Conservation (phyloP, 2,888 invertebrate species). For the Yponomeuta evonymella region DNA sequence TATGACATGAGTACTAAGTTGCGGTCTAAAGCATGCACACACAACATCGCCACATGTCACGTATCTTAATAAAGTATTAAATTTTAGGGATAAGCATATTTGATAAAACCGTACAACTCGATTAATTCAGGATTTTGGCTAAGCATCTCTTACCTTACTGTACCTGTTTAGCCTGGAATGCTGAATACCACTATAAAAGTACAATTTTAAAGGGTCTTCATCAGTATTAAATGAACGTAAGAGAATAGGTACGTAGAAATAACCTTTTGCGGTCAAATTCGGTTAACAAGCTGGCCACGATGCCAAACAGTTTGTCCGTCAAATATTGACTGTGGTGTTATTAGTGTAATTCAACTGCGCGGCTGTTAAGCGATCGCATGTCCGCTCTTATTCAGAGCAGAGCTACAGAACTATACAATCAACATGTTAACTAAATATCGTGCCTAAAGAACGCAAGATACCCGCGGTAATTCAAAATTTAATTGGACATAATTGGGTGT, state of each 20-base stretch:
- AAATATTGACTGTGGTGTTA: slow-evolving; percentile 9
- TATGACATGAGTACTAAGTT: no score
- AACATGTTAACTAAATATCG: background rate
- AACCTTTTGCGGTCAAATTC: background rate
- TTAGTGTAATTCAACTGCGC: slow-evolving; percentile 19
- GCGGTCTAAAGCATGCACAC: no score
- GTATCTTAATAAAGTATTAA: no score
- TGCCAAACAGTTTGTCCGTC: slow-evolving; percentile 3
- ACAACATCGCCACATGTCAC: no score
- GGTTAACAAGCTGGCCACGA: background rate
- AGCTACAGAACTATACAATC: slow-evolving; percentile 13
- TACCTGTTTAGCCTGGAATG: no score
- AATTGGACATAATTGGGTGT: no score
- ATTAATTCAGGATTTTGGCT: no score
- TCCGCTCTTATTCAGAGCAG: slow-evolving; percentile 41
- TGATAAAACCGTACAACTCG: no score
- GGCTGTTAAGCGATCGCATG: slow-evolving; percentile 30
- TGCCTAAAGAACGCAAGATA: background rate
- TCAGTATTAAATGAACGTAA: background rate
- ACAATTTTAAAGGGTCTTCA: background rate
- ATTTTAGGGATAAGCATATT: no score
- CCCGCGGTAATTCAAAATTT: no score
- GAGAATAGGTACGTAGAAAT: background rate
- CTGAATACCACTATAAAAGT: no score
- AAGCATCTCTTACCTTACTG: no score